Evolutionary conservation across 1,140 invertebrate genomes (phyloP).

Genomic region (Samia ricini): DNA sequence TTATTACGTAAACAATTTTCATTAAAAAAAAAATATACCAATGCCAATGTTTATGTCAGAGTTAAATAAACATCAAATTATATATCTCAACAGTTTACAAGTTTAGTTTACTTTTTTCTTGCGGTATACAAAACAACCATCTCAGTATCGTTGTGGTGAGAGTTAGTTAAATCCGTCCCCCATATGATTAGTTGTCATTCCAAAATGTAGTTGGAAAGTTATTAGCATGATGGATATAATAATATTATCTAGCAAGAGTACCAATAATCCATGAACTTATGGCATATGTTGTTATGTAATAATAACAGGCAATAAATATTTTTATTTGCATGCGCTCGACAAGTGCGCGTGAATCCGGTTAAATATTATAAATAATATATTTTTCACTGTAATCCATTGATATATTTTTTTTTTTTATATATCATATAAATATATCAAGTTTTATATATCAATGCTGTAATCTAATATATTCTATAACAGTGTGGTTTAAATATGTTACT

Average conservation of each 20-base stretch:
- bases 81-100: not conserved
- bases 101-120: not conserved
- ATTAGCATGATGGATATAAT: constrained; percentile 52
- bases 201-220: constrained; percentile 65
- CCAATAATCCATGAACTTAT: constrained; percentile 9
- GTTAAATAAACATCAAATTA: no score
- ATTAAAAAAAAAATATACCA: no score
- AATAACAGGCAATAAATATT: constrained; percentile 11
- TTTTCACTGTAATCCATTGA: not conserved
- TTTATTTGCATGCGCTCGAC: constrained; percentile 5
- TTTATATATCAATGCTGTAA: no score
- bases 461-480: no score
- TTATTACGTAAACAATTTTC: no score
- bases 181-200: constrained; percentile 63
- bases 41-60: no score
- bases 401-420: no score
- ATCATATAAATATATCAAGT: no score
- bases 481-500: no score
- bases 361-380: not conserved
- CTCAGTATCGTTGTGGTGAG: constrained; percentile 12
- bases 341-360: not conserved
- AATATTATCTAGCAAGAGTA: constrained; percentile 24
- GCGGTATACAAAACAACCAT: not conserved
- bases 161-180: constrained; percentile 65
- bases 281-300: not conserved